Conservation (phyloP, 1,140 invertebrate genomes). For the Zaprionus africanus region DNA sequence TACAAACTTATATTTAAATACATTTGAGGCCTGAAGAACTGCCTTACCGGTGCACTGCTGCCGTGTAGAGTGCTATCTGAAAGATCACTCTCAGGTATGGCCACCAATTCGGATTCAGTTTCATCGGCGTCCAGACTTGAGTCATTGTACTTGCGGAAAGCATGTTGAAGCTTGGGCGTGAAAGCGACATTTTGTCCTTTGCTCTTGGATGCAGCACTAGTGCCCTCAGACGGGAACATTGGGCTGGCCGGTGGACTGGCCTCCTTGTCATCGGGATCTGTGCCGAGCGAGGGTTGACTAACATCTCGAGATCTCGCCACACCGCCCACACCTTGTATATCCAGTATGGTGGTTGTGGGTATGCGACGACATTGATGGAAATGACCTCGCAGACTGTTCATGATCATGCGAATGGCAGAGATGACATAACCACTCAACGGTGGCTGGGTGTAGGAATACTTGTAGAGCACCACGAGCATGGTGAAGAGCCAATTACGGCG, state of each 20-base stretch:
- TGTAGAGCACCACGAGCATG: constrained; percentile 97
- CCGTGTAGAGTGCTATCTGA: constrained; percentile 92
- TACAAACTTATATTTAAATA: not conserved
- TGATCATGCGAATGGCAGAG: constrained; percentile 94
- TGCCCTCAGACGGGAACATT: constrained; percentile 83
- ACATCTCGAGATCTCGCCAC: constrained; percentile 90
- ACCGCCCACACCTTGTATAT: constrained; percentile 86
- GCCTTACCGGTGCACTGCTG: constrained; percentile 87
- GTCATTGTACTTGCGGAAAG: constrained; percentile 86
- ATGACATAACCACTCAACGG: constrained; percentile 92
- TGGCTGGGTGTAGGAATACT: constrained; percentile 97
- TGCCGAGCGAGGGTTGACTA: constrained; percentile 90
- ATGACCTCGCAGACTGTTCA: constrained; percentile 96
- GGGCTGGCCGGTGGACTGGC: constrained; percentile 81
- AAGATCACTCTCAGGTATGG: constrained; percentile 93
- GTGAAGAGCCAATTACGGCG: constrained; percentile 96
- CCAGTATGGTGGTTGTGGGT: constrained; percentile 88
- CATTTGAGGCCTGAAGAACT: not conserved
- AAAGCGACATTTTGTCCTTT: constrained; percentile 82
- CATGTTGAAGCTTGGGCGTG: constrained; percentile 77
- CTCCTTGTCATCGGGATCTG: constrained; percentile 85
- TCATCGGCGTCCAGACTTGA: constrained; percentile 92
- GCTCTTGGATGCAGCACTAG: constrained; percentile 79
- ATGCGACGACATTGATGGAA: constrained; percentile 94
- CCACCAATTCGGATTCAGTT: constrained; percentile 93